A percentile compares a stretch with the other conserved stretches of the same genome.
Evolutionary conservation across 2,888 invertebrate genomes (phyloP).

Genomic region (Slavum lentiscoides): DNA sequence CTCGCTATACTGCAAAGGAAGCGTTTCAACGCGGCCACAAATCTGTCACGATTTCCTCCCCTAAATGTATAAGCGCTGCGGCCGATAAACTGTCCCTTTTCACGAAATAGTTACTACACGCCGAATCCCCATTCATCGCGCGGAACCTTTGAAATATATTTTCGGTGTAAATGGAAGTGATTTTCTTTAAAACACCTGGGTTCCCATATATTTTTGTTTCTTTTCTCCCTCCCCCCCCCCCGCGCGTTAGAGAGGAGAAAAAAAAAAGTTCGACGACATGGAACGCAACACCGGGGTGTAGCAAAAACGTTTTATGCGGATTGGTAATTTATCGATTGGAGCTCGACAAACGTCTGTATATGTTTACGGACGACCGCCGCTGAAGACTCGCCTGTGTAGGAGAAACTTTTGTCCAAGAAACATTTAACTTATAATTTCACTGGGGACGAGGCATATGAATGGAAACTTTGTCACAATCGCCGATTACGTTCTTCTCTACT

Average conservation of each 20-base stretch:
- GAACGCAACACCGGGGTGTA: conserved; percentile 10
- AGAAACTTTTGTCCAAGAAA: conserved; percentile 33
- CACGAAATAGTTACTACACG: conserved; percentile 1
- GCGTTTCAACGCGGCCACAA: conserved; percentile 35
- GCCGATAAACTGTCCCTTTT: conserved; percentile 32
- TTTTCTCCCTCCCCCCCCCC: too few relatives aligned
- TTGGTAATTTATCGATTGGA: conserved; percentile 44
- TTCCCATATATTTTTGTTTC: conserved; percentile 29
- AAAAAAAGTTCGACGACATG: conserved; percentile 7
- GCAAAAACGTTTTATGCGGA: conserved; percentile 24
- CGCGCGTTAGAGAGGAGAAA: background rate
- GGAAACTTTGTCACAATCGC: conserved; percentile 32
- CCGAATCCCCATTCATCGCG: conserved; percentile 22
- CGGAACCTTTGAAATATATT: conserved; percentile 36
- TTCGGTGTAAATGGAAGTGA: conserved; percentile 44
- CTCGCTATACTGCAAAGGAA: conserved; percentile 9
- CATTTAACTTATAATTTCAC: conserved; percentile 51
- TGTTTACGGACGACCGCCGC: background rate
- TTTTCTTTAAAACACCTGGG: conserved; percentile 52
- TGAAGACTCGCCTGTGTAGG: background rate
- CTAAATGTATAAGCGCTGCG: background rate
- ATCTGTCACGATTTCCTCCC: conserved; percentile 22
- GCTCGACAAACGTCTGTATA: background rate
- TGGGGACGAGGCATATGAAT: conserved; percentile 23
- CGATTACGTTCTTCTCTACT: conserved; percentile 4